Evolutionary conservation across 2,797 vertebrate species (phyloP).

Genomic region (Lithobates sylvaticus): DNA sequence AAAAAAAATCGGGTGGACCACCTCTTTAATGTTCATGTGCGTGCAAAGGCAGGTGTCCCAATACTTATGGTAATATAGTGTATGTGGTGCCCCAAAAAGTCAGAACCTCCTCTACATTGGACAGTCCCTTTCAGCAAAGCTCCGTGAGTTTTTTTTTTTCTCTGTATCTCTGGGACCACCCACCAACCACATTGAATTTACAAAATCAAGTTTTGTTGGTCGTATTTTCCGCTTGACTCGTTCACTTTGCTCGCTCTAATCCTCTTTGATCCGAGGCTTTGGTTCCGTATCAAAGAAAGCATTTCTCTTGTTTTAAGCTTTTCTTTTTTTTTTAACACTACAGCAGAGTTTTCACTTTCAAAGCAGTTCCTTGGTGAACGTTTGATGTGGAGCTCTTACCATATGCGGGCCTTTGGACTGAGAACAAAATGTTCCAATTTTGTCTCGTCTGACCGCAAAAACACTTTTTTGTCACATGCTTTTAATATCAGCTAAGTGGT

Average conservation of each 20-base stretch:
- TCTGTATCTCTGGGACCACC: too few species aligned
- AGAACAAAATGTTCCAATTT: slow-evolving; percentile 44
- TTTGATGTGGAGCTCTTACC: background rate
- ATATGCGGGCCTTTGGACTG: background rate
- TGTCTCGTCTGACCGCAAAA: slow-evolving; percentile 20
- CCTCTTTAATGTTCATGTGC: too few species aligned
- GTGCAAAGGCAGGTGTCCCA: too few species aligned
- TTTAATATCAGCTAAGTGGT: slow-evolving; percentile 14
- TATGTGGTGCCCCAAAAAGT: too few species aligned
- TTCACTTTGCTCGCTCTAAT: background rate
- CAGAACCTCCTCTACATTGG: too few species aligned
- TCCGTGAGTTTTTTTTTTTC: too few species aligned
- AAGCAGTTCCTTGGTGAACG: background rate
- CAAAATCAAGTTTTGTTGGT: too few species aligned
- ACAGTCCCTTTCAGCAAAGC: too few species aligned
- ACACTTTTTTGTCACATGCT: slow-evolving; percentile 18
- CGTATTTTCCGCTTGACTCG: too few species aligned
- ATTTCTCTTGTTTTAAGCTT: background rate
- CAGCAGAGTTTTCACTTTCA: background rate
- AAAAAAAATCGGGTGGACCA: too few species aligned
- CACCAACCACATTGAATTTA: too few species aligned
- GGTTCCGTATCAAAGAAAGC: background rate
- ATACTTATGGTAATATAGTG: too few species aligned
- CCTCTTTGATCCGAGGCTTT: background rate
- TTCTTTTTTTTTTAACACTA: background rate